Conservation (phyloP, 2,797 vertebrate species). For the Masticophis lateralis region DNA sequence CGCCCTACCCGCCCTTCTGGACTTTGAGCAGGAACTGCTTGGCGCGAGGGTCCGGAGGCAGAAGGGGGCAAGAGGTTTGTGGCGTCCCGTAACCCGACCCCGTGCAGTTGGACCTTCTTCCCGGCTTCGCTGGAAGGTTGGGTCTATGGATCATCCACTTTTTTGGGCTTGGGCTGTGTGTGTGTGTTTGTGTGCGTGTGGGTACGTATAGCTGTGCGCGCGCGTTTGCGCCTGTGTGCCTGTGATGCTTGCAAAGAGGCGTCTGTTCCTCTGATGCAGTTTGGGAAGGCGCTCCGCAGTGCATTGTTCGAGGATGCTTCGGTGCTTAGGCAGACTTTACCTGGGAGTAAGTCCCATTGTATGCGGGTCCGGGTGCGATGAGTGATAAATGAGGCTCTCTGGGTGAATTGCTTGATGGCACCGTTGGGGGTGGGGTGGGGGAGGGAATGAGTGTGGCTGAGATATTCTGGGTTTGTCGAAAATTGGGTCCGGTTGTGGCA, state of each 20-base stretch:
- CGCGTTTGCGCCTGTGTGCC: neutral
- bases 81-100: neutral
- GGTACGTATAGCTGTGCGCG: neutral
- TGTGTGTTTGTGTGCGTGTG: no score
- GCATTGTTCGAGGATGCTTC: neutral
- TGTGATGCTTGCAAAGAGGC: neutral
- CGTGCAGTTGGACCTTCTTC: neutral
- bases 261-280: neutral
- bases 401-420: neutral
- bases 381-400: neutral
- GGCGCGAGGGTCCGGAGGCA: neutral
- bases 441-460: neutral
- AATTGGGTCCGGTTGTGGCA: neutral
- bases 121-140: neutral
- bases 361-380: neutral
- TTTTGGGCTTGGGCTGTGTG: neutral
- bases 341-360: neutral
- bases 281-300: neutral
- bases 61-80: neutral
- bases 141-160: neutral
- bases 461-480: neutral
- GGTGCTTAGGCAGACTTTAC: neutral
- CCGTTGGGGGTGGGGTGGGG: no score
- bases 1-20: conserved; percentile 27
- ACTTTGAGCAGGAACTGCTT: conserved; percentile 33